Base-by-base conservation (phyloP, 1,140 invertebrate genomes). In the Asbolus verrucosus region DNA sequence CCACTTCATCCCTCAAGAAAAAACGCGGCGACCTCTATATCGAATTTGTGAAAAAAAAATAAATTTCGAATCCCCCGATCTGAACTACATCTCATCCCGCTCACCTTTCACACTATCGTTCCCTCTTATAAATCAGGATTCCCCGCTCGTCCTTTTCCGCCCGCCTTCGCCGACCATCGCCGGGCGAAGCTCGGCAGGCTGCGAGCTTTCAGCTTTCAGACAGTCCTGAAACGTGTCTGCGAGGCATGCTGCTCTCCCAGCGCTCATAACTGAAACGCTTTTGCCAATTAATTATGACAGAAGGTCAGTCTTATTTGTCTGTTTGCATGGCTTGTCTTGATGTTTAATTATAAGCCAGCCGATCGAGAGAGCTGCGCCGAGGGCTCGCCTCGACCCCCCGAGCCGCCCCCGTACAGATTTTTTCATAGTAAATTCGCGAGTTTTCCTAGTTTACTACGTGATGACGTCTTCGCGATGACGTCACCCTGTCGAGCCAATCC, bases 241-340 rank as follows among this genome's bases (percentile, higher is more conserved):
- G 61, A 21, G 61, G 39, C 31, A 63, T 41, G 61, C 33, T 38
- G 61, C 61, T 19, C 61, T 39, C 27, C 33, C n/a, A n/a, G n/a
- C n/a, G n/a, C 11, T n/a, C 33, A 63, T 63, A 11, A 19, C 36
- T 62, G 31, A 62, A 62, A 63, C 39, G 24, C 14, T 18, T 8
- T 27, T n/a, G n/a, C n/a, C n/a, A 8, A 6, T 41, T 65, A 67
- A 71, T 67, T 38, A 71, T 71, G 69, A 71, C 69, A 60, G 69
- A 71, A 71, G 69, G 69, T 71, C 65, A 71, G 69, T 67, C 36
- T 15, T 18, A 21, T 19, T 71, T 67, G 24, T 65, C 9, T 60
- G 69, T 67, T 63, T 70, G 69, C 69, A 70, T 69, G 67, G 30
- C 41, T 8, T 33, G 38, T 46, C 30, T 46, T 14, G 46, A 27